Conservation (phyloP, 2,888 invertebrate species). For the Ctenicera cuprea region DNA sequence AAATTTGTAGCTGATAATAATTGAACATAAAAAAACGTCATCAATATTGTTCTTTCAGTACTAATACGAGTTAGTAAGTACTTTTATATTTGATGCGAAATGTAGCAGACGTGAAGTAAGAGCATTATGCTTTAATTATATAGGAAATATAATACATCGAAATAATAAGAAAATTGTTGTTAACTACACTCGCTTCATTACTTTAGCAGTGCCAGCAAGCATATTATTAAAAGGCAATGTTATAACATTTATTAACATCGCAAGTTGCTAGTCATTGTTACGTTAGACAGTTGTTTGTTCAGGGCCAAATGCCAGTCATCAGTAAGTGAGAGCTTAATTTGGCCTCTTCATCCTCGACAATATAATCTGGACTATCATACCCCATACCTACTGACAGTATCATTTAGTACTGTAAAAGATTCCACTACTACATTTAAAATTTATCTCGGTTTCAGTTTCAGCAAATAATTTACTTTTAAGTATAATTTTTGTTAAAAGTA, state of each 20-base stretch:
- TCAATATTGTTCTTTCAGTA: too few relatives aligned
- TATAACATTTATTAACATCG: conserved; percentile 51
- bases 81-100: too few relatives aligned
- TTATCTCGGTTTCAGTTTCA: too few relatives aligned
- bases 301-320: conserved; percentile 67
- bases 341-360: conserved; percentile 62
- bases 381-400: conserved; percentile 55
- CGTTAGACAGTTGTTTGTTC: conserved; percentile 66
- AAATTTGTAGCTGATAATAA: too few relatives aligned
- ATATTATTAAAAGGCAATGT: conserved; percentile 45
- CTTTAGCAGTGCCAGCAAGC: conserved; percentile 40
- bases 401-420: conserved; percentile 50
- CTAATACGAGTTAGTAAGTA: too few relatives aligned
- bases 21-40: too few relatives aligned
- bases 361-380: conserved; percentile 53
- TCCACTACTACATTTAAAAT: not conserved
- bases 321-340: conserved; percentile 69
- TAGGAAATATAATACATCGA: conserved; percentile 25
- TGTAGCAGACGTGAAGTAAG: too few relatives aligned
- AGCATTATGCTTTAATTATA: not conserved
- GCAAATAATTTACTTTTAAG: too few relatives aligned
- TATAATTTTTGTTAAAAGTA: too few relatives aligned
- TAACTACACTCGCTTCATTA: conserved; percentile 39
- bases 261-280: conserved; percentile 62
- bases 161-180: conserved; percentile 32